Percentiles rank a stretch among this genome's conserved stretches.
These are phyloP conservation scores for Acanthoscelides obtectus DNA, from an alignment of 2,888 invertebrate species.

Conservation along the genomic window DNA sequence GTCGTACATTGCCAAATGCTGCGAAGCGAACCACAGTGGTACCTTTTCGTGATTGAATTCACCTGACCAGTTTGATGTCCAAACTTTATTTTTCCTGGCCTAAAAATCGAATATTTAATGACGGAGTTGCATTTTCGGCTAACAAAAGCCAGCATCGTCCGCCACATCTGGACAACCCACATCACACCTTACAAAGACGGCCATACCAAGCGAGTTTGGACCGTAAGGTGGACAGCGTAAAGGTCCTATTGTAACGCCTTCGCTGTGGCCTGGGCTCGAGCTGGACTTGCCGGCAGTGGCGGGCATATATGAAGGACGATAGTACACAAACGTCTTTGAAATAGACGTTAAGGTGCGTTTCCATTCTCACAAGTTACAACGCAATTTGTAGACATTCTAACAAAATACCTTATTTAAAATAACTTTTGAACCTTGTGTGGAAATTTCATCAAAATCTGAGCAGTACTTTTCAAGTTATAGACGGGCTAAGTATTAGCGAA, in stretches of 20 bases:
- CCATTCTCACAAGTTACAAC: no score
- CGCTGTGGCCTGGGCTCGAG: constrained; percentile 12
- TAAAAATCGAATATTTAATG: constrained; percentile 6
- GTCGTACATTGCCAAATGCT: no score
- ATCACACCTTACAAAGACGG: constrained; percentile 34
- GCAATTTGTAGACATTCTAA: no score
- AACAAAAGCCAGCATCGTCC: constrained; percentile 4
- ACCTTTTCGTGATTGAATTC: constrained; percentile 2
- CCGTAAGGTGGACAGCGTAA: constrained; percentile 12
- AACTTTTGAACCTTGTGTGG: no score
- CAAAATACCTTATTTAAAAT: no score
- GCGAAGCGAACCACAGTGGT: no score
- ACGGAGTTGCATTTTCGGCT: constrained; percentile 5
- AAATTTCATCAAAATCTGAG: no score
- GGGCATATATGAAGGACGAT: no score
- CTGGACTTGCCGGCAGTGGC: constrained; percentile 6
- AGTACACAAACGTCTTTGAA: no score
- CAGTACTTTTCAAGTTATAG: no score
- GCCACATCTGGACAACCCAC: constrained; percentile 34
- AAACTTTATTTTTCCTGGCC: constrained; percentile 4
- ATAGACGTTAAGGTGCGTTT: no score
- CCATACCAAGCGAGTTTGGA: constrained; percentile 18
- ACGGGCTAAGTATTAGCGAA: no score
- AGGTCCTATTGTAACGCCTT: constrained; percentile 14
- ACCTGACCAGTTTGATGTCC: background rate